Evolutionary conservation across 35 echinoderm and acorn worm genomes (phyloP), one percentile per base, ranked within the genome.

Genomic region (Ophiothrix spiculata): DNA sequence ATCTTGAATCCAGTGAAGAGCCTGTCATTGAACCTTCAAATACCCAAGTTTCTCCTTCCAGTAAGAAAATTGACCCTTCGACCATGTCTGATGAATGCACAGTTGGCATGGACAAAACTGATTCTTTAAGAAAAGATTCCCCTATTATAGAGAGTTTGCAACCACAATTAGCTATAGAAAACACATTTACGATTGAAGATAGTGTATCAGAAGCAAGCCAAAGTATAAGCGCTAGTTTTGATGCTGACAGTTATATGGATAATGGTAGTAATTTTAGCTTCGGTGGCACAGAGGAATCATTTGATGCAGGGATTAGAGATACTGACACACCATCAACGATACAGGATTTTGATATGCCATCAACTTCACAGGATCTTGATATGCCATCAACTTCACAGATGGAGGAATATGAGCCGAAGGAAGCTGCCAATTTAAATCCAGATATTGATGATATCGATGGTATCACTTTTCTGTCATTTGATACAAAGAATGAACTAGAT

Each of bases 381-480:
- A 49, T 6, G 19, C 42, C 42, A 49, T 49, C 42, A 19, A 49
- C 42, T 49, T 49, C 42, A 10, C 25, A n/a, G 8, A n/a, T n/a
- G n/a, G 60, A n/a, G n/a, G n/a, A n/a, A n/a, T n/a, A n/a, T n/a
- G n/a, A n/a, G n/a, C n/a, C n/a, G n/a, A n/a, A n/a, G n/a, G n/a
- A n/a, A n/a, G n/a, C n/a, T n/a, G n/a, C n/a, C n/a, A n/a, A n/a
- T n/a, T n/a, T 15, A 2, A 10, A 69, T 69, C 60, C 60, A 0
- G 87, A 89, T 31, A 39, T 49, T 75, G 86, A 93, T 35, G 38
- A 77, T 14, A 82, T 93, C 45, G 86, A 88, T 83, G 86, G 84
- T 35, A 74, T 93, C 14, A 76, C 91, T 36, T 93, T 93, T 28
- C 33, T 93, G 46, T 84, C 91, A 63, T 93, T 93, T 38, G 36